A percentile compares a stretch with the other conserved stretches of the same genome.
These are phyloP conservation scores for Tetrao urogallus DNA, from an alignment of 2,113 vertebrate species.

Conservation along the genomic window DNA sequence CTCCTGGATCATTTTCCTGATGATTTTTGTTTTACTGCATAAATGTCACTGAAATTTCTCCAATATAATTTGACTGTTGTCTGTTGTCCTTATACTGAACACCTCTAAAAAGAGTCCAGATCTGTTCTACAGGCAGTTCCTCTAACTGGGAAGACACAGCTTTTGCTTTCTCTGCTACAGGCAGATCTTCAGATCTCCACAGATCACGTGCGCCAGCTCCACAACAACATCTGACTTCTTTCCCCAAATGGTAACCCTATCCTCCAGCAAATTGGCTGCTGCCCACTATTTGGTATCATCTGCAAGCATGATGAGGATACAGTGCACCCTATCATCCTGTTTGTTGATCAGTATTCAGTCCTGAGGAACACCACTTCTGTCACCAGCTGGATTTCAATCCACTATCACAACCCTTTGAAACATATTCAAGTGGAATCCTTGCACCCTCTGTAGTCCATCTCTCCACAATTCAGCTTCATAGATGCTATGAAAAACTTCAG, in stretches of 20 bases:
- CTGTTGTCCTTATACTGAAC: not conserved
- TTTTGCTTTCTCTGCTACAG: not conserved
- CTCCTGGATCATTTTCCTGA: not conserved
- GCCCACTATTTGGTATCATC: not conserved
- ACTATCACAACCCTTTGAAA: not conserved
- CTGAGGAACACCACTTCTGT: not conserved
- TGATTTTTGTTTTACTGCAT: not conserved
- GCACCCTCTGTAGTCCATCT: not conserved
- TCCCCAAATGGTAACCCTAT: not conserved
- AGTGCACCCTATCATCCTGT: not conserved
- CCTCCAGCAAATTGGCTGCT: not conserved
- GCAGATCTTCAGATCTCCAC: not conserved
- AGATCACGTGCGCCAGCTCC: not conserved
- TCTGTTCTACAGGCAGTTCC: rapidly evolving
- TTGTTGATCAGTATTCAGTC: too few species aligned
- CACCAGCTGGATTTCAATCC: not conserved
- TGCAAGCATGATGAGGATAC: not conserved
- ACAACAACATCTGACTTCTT: not conserved
- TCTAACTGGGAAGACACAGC: not conserved
- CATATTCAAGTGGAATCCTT: not conserved
- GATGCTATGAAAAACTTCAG: not conserved
- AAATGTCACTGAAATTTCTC: not conserved
- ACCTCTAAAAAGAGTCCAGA: not conserved
- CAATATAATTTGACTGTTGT: not conserved
- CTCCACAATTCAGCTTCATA: rapidly evolving